These are phyloP conservation scores for Parnassius apollo DNA, from an alignment of 2,888 invertebrate genomes.

Conservation along the genomic window DNA sequence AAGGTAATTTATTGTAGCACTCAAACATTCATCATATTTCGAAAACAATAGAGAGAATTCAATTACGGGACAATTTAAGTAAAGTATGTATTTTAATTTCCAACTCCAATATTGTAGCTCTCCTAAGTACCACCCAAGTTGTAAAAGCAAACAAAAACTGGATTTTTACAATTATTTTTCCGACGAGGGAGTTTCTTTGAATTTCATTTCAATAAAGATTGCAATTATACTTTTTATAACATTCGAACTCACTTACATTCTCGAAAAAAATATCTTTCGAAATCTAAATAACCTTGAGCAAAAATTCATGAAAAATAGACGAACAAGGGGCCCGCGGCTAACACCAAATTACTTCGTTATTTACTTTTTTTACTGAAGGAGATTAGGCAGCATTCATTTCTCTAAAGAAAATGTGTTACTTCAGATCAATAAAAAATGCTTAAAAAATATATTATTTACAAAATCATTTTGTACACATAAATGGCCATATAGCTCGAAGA, in stretches of 20 bases:
- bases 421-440: too few species aligned
- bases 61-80: slow-evolving; percentile 9
- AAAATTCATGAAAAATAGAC: slow-evolving; percentile 73
- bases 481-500: too few species aligned
- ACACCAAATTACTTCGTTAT: slow-evolving; percentile 75
- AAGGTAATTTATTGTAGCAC: too few species aligned
- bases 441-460: too few species aligned
- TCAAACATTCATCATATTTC: slow-evolving; percentile 6
- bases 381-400: too few species aligned
- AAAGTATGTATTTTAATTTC: slow-evolving; percentile 23
- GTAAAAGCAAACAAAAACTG: slow-evolving; percentile 33
- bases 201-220: slow-evolving; percentile 66
- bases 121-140: slow-evolving; percentile 28
- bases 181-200: slow-evolving; percentile 49
- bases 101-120: slow-evolving; percentile 25
- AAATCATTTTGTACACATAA: too few species aligned
- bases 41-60: slow-evolving; percentile 1
- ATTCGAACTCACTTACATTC: slow-evolving; percentile 71
- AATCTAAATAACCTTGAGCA: slow-evolving; percentile 74
- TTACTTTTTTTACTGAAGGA: slow-evolving; percentile 52
- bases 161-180: slow-evolving; percentile 47
- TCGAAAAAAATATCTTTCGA: slow-evolving; percentile 65
- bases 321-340: slow-evolving; percentile 66
- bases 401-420: too few species aligned
- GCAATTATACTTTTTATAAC: slow-evolving; percentile 69